Evolutionary conservation across 2,113 vertebrate species (phyloP).

Genomic region (Kryptolebias marmoratus): DNA sequence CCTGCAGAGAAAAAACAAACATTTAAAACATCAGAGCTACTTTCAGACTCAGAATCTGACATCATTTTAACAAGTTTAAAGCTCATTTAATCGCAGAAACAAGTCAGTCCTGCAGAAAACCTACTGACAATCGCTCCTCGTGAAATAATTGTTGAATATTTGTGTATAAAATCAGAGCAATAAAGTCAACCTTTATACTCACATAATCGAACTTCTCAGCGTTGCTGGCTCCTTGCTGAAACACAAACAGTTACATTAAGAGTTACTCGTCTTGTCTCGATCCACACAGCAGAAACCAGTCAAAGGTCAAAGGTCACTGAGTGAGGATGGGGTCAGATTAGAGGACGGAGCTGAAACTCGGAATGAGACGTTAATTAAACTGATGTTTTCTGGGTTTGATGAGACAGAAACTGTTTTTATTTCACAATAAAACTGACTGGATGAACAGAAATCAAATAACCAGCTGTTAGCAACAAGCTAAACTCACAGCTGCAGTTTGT

Average conservation of each 20-base stretch:
- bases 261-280: no score
- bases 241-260: constrained; percentile 72
- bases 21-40: not conserved
- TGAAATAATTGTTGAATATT: no score
- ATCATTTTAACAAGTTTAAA: not conserved
- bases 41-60: no score
- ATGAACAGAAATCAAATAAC: not conserved
- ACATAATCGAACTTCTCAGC: constrained; percentile 99
- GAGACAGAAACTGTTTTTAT: not conserved
- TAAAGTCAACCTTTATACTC: constrained; percentile 75
- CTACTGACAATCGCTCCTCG: no score
- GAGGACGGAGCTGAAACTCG: constrained; percentile 48
- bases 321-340: constrained; percentile 59
- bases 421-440: not conserved
- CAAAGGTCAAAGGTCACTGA: constrained; percentile 26
- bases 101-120: no score
- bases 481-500: no score
- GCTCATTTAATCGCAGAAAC: no score
- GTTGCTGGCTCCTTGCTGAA: constrained; percentile 96
- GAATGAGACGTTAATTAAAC: not conserved
- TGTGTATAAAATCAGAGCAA: no score
- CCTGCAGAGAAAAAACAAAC: constrained; percentile 74
- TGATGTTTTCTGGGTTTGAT: not conserved
- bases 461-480: no score
- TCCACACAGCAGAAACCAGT: constrained; percentile 21